phyloP scores from a whole-genome alignment of 2,113 vertebrate species.

The Pseudorhombus dupliciocellatus region DNA sequence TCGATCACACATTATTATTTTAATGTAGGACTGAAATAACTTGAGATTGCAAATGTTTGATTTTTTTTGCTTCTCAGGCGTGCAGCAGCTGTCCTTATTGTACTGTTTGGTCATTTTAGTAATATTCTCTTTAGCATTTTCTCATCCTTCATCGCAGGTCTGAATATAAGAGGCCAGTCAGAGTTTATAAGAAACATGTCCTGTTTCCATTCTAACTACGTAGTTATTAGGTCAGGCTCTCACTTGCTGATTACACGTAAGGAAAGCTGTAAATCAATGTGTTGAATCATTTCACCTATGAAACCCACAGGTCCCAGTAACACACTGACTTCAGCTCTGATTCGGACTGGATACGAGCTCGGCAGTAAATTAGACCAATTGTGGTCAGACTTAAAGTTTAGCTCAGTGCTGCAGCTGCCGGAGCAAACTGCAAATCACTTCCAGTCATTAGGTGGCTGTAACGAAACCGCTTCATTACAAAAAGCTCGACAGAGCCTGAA shows the following conservation, averaged over 20 bases:
- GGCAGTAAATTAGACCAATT: constrained; percentile 59
- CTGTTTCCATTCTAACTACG: constrained; percentile 20
- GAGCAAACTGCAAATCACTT: constrained; percentile 51
- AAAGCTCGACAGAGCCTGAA: constrained; percentile 28
- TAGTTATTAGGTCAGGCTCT: constrained; percentile 25
- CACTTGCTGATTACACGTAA: constrained; percentile 43
- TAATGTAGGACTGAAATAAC: too few species aligned
- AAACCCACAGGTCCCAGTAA: constrained; percentile 54
- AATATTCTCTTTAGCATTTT: not conserved
- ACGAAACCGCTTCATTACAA: constrained; percentile 41
- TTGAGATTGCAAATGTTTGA: too few species aligned
- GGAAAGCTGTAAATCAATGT: constrained; percentile 55
- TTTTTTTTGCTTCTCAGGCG: too few species aligned
- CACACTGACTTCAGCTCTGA: constrained; percentile 44
- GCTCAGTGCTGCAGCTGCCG: constrained; percentile 42
- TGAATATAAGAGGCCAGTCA: constrained; percentile 4
- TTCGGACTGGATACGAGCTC: constrained; percentile 24
- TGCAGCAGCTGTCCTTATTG: not conserved
- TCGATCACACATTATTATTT: too few species aligned
- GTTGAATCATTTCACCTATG: constrained; percentile 57
- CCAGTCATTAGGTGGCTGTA: constrained; percentile 46
- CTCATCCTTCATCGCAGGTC: not conserved
- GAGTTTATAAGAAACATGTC: constrained; percentile 4
- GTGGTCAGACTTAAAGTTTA: constrained; percentile 44
- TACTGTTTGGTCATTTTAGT: not conserved